Conservation (phyloP, 2,888 invertebrate species). For the Terebella lapidaria region DNA sequence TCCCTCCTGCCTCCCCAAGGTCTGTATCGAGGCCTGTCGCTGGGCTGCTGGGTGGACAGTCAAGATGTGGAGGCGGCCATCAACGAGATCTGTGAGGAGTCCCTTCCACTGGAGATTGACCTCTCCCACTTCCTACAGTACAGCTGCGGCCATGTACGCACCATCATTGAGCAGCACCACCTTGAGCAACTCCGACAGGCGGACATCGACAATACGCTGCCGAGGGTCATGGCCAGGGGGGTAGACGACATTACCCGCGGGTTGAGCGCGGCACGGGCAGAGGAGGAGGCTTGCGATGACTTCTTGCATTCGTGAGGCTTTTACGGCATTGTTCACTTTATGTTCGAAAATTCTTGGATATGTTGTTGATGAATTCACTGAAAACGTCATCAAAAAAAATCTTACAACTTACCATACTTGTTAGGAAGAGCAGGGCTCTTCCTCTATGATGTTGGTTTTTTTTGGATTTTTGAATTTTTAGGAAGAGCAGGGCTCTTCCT, state of each 20-base stretch:
- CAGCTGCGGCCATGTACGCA: slow-evolving; percentile 46
- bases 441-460: no score
- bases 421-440: no score
- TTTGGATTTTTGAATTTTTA: no score
- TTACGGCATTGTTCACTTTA: no score
- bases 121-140: slow-evolving; percentile 65
- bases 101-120: slow-evolving; percentile 63
- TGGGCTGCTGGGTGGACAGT: slow-evolving; percentile 59
- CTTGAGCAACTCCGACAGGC: slow-evolving; percentile 12
- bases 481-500: no score
- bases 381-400: no score
- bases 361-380: no score
- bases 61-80: slow-evolving; percentile 66
- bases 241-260: background rate
- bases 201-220: slow-evolving; percentile 16
- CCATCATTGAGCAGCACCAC: slow-evolving; percentile 27
- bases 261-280: background rate
- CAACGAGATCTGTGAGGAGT: slow-evolving; percentile 66
- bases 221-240: slow-evolving; percentile 5
- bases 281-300: background rate
- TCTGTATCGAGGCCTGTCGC: slow-evolving; percentile 60
- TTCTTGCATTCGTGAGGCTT: no score
- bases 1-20: no score
- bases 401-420: no score
- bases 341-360: no score